Evolutionary conservation across 23 tunicate species (phyloP).

Genomic region (Trididemnum miniatum): DNA sequence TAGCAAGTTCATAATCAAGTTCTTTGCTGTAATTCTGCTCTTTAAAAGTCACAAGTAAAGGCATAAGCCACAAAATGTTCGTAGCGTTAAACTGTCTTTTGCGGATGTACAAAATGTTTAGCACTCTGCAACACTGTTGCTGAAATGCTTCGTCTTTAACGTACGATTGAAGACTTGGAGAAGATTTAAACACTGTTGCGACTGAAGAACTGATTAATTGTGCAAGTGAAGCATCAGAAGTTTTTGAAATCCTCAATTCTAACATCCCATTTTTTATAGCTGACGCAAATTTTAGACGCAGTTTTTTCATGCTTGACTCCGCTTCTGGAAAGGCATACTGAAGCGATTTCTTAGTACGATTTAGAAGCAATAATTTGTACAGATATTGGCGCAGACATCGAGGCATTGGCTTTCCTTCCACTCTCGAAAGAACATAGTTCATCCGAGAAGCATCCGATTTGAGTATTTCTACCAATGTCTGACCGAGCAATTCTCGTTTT

Average conservation of each 20-base stretch:
- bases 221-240: slow-evolving; percentile 51
- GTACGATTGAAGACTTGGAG: slow-evolving; percentile 21
- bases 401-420: slow-evolving; percentile 46
- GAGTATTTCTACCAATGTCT: slow-evolving; percentile 38
- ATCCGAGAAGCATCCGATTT: slow-evolving; percentile 46
- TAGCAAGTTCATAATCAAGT: slow-evolving; percentile 59
- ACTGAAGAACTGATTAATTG: slow-evolving; percentile 57
- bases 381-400: slow-evolving; percentile 40
- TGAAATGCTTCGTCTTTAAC: slow-evolving; percentile 44
- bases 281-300: slow-evolving; percentile 59
- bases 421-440: neutral
- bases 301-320: slow-evolving; percentile 34
- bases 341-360: neutral
- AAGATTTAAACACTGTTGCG: slow-evolving; percentile 36
- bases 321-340: neutral
- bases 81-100: slow-evolving; percentile 42
- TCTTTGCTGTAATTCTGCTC: slow-evolving; percentile 29
- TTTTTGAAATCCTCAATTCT: slow-evolving; percentile 41
- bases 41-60: slow-evolving; percentile 40
- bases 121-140: slow-evolving; percentile 22
- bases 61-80: slow-evolving; percentile 59
- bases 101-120: slow-evolving; percentile 66
- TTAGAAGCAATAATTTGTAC: slow-evolving; percentile 16
- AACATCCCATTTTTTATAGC: slow-evolving; percentile 39
- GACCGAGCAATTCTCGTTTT: neutral